These are phyloP conservation scores for Platichthys flesus DNA, from an alignment of 2,113 vertebrate species.

Conservation along the genomic window DNA sequence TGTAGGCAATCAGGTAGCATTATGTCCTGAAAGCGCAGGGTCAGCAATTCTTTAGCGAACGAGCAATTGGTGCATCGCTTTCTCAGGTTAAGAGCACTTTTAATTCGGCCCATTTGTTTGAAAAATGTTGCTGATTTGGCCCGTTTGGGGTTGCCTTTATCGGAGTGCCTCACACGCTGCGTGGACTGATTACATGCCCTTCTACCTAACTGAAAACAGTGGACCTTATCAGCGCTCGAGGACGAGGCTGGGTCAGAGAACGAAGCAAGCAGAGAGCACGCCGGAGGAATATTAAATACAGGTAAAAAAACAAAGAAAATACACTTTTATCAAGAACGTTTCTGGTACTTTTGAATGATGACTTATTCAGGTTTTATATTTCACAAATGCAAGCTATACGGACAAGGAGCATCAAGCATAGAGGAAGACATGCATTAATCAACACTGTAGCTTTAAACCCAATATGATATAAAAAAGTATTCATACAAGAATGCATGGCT, in stretches of 20 bases:
- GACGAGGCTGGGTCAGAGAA: neutral
- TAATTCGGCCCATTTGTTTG: neutral
- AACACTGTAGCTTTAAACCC: neutral
- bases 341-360: neutral
- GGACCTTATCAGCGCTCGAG: neutral
- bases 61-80: neutral
- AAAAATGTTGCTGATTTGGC: neutral
- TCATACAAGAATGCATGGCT: too few relatives aligned
- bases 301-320: too few relatives aligned
- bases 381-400: neutral
- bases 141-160: neutral
- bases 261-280: neutral
- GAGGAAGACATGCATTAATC: neutral
- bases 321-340: neutral
- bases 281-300: too few relatives aligned
- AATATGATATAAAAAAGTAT: neutral
- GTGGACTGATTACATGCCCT: neutral
- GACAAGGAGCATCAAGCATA: neutral
- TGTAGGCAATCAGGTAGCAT: constrained; percentile 1
- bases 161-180: neutral
- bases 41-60: neutral
- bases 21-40: constrained; percentile 8
- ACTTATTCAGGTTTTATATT: neutral
- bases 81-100: neutral
- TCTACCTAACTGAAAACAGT: neutral